Base-by-base conservation (phyloP, 2,888 invertebrate species). In the Elmis aenea region DNA sequence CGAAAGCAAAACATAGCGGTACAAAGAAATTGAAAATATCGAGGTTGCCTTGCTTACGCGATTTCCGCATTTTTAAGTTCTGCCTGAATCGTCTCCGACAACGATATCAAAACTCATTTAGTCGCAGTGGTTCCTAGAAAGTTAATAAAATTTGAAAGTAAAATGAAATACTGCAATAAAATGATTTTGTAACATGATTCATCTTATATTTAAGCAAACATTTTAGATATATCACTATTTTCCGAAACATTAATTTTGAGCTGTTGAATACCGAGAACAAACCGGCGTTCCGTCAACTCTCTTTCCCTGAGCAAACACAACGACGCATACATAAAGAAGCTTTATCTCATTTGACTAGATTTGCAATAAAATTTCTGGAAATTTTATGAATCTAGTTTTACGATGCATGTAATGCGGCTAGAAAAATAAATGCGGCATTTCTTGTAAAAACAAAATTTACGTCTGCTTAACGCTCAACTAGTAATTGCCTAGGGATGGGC, bases 201-300 rank as follows among this genome's bases (percentile, higher is more conserved):
- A 34, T 28, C 10, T n/a, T 38, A 22, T 45, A 28, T 45, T 42
- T 42, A 16, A 32, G 31, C 40, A 36, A 25, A 33, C 38, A 47
- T 47, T 47, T 41, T 18, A 47, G 40, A 48, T 42, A 45, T 48
- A 48, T 48, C 42, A 48, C 45, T 45, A 42, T 45, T 45, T 48
- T 48, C 47, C 47, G 23, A 16, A 24, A 45, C 47, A 48, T 48
- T 48, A 48, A 37, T 31, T 37, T 27, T 42, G 30, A 35, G 41
- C 44, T 39, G 44, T 33, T 37, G 37, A 38, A 45, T 40, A 35
- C 39, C 33, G 39, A 33, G 31, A 45, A 42, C 36, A 38, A 26
- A 45, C 38, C 41, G 45, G 36, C 44, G 36, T 29, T 41, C 34
- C 42, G 47, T 47, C 45, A 42, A 33, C 42, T 46, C 40, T 45